A percentile compares a stretch with the other conserved stretches of the same genome.
Evolutionary conservation across 1,140 invertebrate genomes (phyloP).

Genomic region (Drosophila littoralis): DNA sequence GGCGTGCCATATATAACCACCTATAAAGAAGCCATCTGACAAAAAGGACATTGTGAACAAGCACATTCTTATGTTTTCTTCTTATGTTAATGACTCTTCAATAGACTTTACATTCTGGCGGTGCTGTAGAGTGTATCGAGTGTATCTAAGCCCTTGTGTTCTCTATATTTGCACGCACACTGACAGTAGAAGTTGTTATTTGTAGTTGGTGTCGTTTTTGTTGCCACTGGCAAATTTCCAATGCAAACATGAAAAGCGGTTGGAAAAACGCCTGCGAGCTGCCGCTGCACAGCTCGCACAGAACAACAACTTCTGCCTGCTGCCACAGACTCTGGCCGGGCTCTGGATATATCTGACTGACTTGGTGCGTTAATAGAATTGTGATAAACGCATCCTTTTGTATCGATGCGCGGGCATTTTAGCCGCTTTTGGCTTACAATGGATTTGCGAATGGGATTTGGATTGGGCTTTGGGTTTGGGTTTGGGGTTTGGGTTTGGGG

Average conservation of each 20-base stretch:
- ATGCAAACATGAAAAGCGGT: slow-evolving; percentile 56
- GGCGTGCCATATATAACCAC: too few relatives aligned
- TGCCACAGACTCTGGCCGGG: not conserved
- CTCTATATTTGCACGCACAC: slow-evolving; percentile 32
- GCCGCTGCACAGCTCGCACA: slow-evolving; percentile 15
- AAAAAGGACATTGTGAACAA: too few relatives aligned
- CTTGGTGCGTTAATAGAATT: slow-evolving; percentile 73
- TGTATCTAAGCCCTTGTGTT: slow-evolving; percentile 1
- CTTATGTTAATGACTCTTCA: not conserved
- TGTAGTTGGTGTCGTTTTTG: slow-evolving; percentile 26
- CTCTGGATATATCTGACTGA: slow-evolving; percentile 31
- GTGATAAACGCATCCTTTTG: slow-evolving; percentile 81
- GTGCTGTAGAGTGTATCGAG: too few relatives aligned
- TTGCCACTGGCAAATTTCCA: slow-evolving; percentile 45
- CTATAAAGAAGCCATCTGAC: too few relatives aligned
- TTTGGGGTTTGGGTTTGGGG: slow-evolving; percentile 3
- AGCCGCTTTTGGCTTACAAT: slow-evolving; percentile 51
- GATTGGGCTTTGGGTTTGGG: slow-evolving; percentile 7
- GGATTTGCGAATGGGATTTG: slow-evolving; percentile 38
- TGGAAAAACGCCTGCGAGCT: slow-evolving; percentile 54
- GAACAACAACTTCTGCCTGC: slow-evolving; percentile 13
- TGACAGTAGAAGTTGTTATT: slow-evolving; percentile 31
- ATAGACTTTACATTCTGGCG: not conserved
- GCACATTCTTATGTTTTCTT: too few relatives aligned
- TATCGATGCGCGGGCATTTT: slow-evolving; percentile 69